phyloP scores from a whole-genome alignment of 2,888 invertebrate species.

The Polydrusus cervinus region DNA sequence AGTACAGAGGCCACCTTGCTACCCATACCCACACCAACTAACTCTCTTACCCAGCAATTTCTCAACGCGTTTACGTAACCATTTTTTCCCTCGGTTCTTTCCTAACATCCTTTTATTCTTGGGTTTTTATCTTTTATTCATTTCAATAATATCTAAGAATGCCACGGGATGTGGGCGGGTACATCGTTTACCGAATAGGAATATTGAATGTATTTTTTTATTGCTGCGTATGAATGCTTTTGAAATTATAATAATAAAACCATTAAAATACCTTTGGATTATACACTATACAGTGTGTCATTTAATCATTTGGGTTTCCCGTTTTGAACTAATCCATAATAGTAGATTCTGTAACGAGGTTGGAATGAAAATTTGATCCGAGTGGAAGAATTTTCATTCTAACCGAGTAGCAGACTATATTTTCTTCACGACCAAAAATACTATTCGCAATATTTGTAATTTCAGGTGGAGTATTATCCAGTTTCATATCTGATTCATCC shows the following conservation, averaged over 20 bases:
- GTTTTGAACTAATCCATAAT: no score
- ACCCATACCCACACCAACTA: no score
- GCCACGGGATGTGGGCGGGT: slow-evolving; percentile 6
- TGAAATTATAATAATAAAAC: slow-evolving; percentile 18
- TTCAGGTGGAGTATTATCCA: no score
- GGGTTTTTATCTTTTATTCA: slow-evolving; percentile 26
- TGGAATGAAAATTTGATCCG: no score
- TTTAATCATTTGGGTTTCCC: not conserved
- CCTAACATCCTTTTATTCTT: slow-evolving; percentile 28
- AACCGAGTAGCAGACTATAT: no score
- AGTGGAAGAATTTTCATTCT: no score
- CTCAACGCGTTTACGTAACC: slow-evolving; percentile 14
- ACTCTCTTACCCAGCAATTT: not conserved
- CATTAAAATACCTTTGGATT: slow-evolving; percentile 15
- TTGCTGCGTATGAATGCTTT: slow-evolving; percentile 2
- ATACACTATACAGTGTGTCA: not conserved
- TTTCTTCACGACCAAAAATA: no score
- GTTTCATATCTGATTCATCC: no score
- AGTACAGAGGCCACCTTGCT: no score
- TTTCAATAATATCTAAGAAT: slow-evolving; percentile 17
- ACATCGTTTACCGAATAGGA: slow-evolving; percentile 13
- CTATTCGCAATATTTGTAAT: no score
- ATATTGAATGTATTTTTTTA: slow-evolving; percentile 18
- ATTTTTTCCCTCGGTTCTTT: slow-evolving; percentile 7
- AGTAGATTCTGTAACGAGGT: no score